Evolutionary conservation across 2,113 vertebrate species (phyloP).

Genomic region (Hystrix brachyura): DNA sequence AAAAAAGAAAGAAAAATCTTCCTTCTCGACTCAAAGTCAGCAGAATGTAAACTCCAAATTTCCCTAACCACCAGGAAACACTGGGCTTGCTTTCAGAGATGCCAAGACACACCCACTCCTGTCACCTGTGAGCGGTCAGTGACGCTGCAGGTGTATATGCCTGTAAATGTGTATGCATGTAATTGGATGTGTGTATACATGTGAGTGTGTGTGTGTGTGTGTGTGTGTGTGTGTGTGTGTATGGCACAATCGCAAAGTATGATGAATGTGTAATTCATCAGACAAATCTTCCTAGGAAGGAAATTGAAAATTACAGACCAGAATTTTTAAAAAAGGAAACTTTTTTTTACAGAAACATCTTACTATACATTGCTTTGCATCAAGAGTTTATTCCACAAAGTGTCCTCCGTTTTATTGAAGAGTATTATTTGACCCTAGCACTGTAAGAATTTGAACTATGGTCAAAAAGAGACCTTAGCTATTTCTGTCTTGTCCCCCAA

Average conservation of each 20-base stretch:
- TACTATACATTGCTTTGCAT: neutral
- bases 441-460: neutral
- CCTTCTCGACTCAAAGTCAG: neutral
- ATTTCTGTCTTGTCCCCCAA: neutral
- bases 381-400: neutral
- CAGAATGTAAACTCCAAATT: neutral
- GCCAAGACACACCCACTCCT: too few relatives aligned
- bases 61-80: neutral
- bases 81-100: neutral
- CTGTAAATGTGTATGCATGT: neutral
- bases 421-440: neutral
- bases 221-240: too few relatives aligned
- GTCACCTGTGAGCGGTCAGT: neutral
- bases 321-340: neutral
- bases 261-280: too few relatives aligned
- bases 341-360: conserved; percentile 42
- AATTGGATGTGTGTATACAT: too few relatives aligned
- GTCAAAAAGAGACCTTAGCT: neutral
- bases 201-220: too few relatives aligned
- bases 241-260: too few relatives aligned
- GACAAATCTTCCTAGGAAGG: conserved; percentile 9
- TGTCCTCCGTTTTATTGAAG: neutral
- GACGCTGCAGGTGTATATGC: neutral
- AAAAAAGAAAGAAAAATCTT: neutral
- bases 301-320: conserved; percentile 48